Evolutionary conservation across 2,113 vertebrate species (phyloP).

Genomic region (Pelmatolapia mariae): DNA sequence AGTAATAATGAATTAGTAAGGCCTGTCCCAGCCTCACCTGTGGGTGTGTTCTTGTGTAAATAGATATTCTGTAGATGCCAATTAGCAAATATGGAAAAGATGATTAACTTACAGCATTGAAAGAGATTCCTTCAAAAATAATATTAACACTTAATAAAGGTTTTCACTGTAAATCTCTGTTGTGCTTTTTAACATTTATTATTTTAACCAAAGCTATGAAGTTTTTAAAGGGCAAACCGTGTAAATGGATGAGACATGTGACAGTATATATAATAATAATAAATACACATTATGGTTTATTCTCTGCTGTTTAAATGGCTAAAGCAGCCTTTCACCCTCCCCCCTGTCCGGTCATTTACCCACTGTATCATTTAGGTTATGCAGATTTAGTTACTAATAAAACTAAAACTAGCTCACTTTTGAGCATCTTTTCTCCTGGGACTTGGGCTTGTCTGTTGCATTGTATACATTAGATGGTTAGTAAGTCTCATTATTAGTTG

Average conservation of each 20-base stretch:
- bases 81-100: constrained; percentile 19
- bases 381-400: not conserved
- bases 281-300: not conserved
- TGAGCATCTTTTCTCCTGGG: not conserved
- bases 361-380: not conserved
- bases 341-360: accelerated
- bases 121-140: constrained; percentile 56
- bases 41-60: constrained; percentile 59
- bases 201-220: not conserved
- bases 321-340: not conserved
- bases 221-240: not conserved
- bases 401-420: not conserved
- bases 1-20: not conserved
- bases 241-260: not conserved
- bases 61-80: constrained; percentile 55
- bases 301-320: not conserved
- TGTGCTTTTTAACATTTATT: not conserved
- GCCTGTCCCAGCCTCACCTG: constrained; percentile 50
- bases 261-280: not conserved
- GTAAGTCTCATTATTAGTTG: not conserved
- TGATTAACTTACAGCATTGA: constrained; percentile 26
- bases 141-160: constrained; percentile 69
- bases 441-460: not conserved
- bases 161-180: constrained; percentile 60
- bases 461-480: not conserved